A percentile compares a stretch with the other conserved stretches of the same genome.
phyloP scores from a whole-genome alignment of 2,113 vertebrate genomes.

The Channa argus region DNA sequence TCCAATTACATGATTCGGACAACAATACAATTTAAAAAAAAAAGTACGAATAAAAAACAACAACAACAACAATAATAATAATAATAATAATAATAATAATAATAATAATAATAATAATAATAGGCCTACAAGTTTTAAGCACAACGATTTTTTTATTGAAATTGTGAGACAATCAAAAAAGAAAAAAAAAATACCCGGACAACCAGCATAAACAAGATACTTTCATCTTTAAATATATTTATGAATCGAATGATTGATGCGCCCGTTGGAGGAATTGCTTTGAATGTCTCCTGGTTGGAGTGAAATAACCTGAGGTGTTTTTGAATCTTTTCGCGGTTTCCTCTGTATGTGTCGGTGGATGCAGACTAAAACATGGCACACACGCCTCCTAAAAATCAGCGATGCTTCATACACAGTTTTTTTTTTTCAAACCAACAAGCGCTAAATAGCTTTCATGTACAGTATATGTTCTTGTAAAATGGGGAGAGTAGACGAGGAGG shows the following conservation, averaged over 20 bases:
- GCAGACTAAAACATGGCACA: constrained; percentile 85
- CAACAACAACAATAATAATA: too few relatives aligned
- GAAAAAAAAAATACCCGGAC: constrained; percentile 86
- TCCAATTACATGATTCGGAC: background rate
- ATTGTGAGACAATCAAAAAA: constrained; percentile 90
- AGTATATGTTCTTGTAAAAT: constrained; percentile 94
- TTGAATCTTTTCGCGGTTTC: constrained; percentile 46
- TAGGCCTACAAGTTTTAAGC: constrained; percentile 65
- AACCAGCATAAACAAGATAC: constrained; percentile 91
- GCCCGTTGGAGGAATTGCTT: constrained; percentile 75
- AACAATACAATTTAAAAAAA: background rate
- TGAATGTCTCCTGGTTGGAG: constrained; percentile 84
- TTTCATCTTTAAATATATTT: constrained; percentile 84
- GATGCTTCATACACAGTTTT: constrained; percentile 84
- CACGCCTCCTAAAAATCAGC: constrained; percentile 86
- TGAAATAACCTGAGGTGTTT: constrained; percentile 96
- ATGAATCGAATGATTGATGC: constrained; percentile 78
- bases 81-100: background rate
- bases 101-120: constrained; percentile 12
- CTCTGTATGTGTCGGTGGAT: constrained; percentile 75
- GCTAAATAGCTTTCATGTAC: constrained; percentile 93
- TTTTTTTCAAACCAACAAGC: constrained; percentile 87
- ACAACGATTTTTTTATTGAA: constrained; percentile 91
- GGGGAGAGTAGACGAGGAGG: constrained; percentile 29
- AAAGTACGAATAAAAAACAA: too few relatives aligned